Evolutionary conservation across 2,797 vertebrate genomes (phyloP).

Genomic region (Sciaenops ocellatus): DNA sequence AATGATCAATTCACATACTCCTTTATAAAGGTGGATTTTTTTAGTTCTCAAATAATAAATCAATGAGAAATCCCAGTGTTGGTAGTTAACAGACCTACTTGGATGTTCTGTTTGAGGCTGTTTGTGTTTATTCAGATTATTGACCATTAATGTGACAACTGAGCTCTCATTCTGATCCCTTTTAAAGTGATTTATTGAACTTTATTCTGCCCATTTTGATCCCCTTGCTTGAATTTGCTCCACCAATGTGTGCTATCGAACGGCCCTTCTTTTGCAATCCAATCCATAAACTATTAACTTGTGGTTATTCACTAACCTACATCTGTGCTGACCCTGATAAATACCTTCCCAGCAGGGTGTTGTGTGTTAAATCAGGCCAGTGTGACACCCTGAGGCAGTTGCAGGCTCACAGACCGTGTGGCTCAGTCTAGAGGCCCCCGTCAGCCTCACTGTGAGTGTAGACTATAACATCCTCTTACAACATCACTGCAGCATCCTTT

Average conservation of each 20-base stretch:
- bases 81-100: background rate
- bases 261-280: background rate
- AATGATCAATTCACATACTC: background rate
- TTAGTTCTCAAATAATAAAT: too few relatives aligned
- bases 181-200: background rate
- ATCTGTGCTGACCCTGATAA: slow-evolving; percentile 59
- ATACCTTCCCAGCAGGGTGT: slow-evolving; percentile 31
- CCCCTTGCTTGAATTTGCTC: background rate
- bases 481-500: slow-evolving; percentile 68
- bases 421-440: slow-evolving; percentile 49
- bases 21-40: too few relatives aligned
- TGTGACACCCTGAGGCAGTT: slow-evolving; percentile 53
- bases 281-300: slow-evolving; percentile 58
- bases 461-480: slow-evolving; percentile 48
- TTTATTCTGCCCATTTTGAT: background rate
- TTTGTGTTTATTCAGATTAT: background rate
- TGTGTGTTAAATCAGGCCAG: slow-evolving; percentile 64
- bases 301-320: slow-evolving; percentile 16
- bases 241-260: background rate
- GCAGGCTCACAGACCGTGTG: slow-evolving; percentile 25
- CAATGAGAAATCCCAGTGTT: too few relatives aligned
- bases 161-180: background rate
- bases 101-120: background rate
- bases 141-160: background rate
- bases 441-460: slow-evolving; percentile 3